These are phyloP conservation scores for Calliopum simillimum DNA, from an alignment of 2,888 invertebrate species.

Conservation along the genomic window DNA sequence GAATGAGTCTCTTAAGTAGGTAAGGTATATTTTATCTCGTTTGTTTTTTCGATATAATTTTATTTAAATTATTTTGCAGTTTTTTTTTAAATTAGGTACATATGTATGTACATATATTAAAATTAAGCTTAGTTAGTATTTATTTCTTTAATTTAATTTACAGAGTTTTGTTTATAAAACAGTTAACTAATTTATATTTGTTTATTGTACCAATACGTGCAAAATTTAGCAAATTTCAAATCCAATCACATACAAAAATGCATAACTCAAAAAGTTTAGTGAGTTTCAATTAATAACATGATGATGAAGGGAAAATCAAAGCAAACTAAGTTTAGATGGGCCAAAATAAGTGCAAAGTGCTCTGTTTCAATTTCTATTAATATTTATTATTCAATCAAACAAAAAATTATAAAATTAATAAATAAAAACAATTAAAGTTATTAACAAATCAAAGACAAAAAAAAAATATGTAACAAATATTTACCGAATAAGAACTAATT, in stretches of 20 bases:
- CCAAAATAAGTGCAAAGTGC: constrained; percentile 28
- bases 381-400: neutral
- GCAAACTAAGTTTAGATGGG: constrained; percentile 23
- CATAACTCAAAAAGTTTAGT: constrained; percentile 12
- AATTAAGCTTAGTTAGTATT: no score
- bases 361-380: constrained; percentile 20
- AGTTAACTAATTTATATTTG: neutral
- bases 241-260: neutral
- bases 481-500: neutral
- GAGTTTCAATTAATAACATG: neutral
- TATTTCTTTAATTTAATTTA: no score
- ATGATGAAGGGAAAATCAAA: neutral
- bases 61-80: constrained; percentile 11
- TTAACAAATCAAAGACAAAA: no score
- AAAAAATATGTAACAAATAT: neutral
- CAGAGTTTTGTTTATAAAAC: no score
- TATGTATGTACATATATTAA: no score
- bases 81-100: constrained; percentile 7
- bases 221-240: neutral
- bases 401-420: neutral
- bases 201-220: constrained; percentile 9
- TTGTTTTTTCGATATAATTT: neutral
- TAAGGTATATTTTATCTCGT: constrained; percentile 5
- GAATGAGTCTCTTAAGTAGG: no score
- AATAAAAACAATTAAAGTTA: neutral